Percentiles rank a stretch among this genome's conserved stretches.
These are phyloP conservation scores for Electrona antarctica DNA, from an alignment of 2,113 vertebrate species.

Conservation along the genomic window DNA sequence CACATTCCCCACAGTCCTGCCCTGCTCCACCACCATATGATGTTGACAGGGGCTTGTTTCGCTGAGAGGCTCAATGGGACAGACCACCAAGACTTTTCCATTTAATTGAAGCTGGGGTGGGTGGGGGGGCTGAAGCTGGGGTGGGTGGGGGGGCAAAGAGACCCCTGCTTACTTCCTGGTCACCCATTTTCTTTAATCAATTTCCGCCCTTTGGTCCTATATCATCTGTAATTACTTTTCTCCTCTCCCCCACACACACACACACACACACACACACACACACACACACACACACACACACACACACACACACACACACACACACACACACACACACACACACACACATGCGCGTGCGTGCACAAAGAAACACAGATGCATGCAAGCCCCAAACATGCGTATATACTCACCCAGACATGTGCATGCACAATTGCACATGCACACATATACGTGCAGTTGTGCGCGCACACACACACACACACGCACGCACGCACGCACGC, in stretches of 20 bases:
- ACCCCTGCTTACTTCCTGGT: conserved; percentile 69
- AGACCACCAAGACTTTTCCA: conserved; percentile 69
- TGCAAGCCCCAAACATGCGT: neutral
- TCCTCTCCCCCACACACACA: conserved; percentile 40
- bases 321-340: too few relatives aligned
- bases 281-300: neutral
- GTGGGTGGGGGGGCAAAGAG: conserved; percentile 68
- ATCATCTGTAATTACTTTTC: conserved; percentile 76
- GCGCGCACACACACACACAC: conserved; percentile 8
- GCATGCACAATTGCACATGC: neutral
- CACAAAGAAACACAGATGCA: too few relatives aligned
- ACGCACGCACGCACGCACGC: conserved; percentile 25
- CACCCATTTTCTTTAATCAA: conserved; percentile 76
- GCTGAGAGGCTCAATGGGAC: conserved; percentile 4
- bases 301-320: neutral
- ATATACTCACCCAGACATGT: too few relatives aligned
- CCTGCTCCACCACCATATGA: conserved; percentile 31
- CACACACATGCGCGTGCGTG: neutral
- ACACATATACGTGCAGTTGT: neutral
- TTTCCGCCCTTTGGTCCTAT: conserved; percentile 74
- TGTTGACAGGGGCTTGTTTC: conserved; percentile 33
- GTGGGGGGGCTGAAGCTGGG: too few relatives aligned
- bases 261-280: conserved; percentile 32
- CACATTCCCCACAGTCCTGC: conserved; percentile 26
- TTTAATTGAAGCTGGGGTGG: conserved; percentile 62